Conservation (phyloP, 2,113 vertebrate species). For the Sakesphorus luctuosus region DNA sequence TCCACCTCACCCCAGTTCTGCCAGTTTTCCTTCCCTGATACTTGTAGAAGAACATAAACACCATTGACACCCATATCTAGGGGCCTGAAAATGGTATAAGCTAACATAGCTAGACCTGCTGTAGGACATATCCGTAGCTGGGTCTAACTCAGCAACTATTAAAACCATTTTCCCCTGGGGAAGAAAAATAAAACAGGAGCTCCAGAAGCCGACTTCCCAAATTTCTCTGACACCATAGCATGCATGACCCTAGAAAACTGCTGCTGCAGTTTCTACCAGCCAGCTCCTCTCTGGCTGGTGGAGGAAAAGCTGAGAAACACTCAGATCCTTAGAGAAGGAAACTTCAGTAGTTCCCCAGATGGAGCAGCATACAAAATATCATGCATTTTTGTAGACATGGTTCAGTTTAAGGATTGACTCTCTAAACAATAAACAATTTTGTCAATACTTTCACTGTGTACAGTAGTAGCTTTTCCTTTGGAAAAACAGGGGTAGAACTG, state of each 20-base stretch:
- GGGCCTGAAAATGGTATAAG: neutral
- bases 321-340: neutral
- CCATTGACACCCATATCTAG: neutral
- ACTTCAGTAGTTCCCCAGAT: neutral
- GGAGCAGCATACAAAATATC: neutral
- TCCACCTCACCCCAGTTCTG: neutral
- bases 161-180: neutral
- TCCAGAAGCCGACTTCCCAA: neutral
- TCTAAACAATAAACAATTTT: conserved; percentile 2
- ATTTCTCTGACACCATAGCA: conserved; percentile 2
- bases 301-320: neutral
- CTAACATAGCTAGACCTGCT: neutral
- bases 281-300: neutral
- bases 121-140: neutral
- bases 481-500: neutral
- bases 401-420: conserved; percentile 8
- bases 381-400: neutral
- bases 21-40: neutral
- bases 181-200: neutral
- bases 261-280: neutral
- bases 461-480: neutral
- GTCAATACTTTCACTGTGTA: neutral
- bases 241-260: neutral
- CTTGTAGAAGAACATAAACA: neutral
- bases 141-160: neutral